Conservation (phyloP, 2,113 vertebrate species). For the Sphaerodactylus townsendi region DNA sequence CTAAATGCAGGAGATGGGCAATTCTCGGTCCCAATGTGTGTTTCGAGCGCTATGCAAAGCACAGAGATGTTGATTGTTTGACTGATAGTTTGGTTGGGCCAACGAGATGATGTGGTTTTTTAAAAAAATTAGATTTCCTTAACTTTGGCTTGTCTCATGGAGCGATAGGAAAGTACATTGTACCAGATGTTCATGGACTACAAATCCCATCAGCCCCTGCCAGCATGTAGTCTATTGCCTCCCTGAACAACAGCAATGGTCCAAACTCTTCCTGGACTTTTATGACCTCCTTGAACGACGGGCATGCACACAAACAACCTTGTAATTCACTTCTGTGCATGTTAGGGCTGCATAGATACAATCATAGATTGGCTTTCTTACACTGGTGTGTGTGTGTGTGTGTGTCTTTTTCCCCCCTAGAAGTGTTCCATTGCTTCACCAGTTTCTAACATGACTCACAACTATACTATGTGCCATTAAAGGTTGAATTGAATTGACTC, state of each 20-base stretch:
- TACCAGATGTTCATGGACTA: too few relatives aligned
- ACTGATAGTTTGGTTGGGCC: background rate
- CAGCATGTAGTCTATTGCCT: background rate
- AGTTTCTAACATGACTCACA: background rate
- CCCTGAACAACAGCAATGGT: background rate
- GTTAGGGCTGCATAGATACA: background rate
- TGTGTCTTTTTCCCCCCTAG: background rate
- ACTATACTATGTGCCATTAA: too few relatives aligned
- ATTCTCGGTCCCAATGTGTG: background rate
- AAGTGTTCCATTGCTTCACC: background rate
- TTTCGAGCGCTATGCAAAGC: too few relatives aligned
- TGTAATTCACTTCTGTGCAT: background rate
- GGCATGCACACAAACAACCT: background rate
- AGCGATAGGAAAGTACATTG: background rate
- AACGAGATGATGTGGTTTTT: too few relatives aligned
- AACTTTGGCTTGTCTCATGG: background rate
- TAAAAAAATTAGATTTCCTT: background rate
- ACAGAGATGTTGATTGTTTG: too few relatives aligned
- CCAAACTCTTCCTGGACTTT: background rate
- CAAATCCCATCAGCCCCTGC: too few relatives aligned
- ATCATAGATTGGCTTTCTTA: background rate
- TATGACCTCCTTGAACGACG: background rate
- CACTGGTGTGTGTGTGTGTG: too few relatives aligned
- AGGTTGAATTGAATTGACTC: too few relatives aligned
- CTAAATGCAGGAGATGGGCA: background rate